A percentile compares a stretch with the other conserved stretches of the same genome.
phyloP scores from a whole-genome alignment of 2,888 invertebrate genomes.

The Octonoba sinensis region DNA sequence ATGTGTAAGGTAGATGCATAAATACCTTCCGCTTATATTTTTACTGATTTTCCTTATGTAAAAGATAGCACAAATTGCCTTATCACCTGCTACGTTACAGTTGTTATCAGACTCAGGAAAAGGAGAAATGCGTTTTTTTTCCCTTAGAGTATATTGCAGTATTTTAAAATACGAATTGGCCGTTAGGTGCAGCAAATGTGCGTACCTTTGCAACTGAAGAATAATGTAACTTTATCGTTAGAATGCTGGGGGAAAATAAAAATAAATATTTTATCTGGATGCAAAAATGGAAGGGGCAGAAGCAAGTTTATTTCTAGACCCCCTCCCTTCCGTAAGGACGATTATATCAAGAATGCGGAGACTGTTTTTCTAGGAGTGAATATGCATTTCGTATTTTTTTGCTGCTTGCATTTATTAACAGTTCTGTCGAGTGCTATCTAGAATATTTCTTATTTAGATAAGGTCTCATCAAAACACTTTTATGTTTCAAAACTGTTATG shows the following conservation, averaged over 20 bases:
- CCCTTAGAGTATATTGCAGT: slow-evolving; percentile 14
- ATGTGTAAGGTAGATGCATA: neutral
- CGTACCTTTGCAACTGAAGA: slow-evolving; percentile 9
- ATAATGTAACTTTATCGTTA: slow-evolving; percentile 41
- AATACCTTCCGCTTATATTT: neutral
- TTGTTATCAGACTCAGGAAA: slow-evolving; percentile 33
- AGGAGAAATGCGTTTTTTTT: slow-evolving; percentile 2
- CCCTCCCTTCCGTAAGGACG: neutral
- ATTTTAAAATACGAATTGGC: slow-evolving; percentile 41
- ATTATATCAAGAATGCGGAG: neutral
- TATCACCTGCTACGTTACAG: slow-evolving; percentile 17
- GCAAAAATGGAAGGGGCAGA: neutral
- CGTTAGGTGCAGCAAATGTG: slow-evolving; percentile 14
- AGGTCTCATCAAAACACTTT: too few species aligned
- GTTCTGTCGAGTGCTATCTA: too few species aligned
- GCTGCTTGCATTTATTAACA: too few species aligned
- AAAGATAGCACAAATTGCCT: slow-evolving; percentile 31
- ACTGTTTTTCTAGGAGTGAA: too few species aligned
- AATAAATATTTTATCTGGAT: slow-evolving; percentile 53
- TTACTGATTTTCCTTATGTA: slow-evolving; percentile 25
- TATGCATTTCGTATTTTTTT: too few species aligned
- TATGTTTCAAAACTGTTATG: too few species aligned
- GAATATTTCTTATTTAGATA: too few species aligned
- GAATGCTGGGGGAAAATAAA: slow-evolving; percentile 19
- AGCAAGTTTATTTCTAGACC: slow-evolving; percentile 30